Conservation (phyloP, 2,797 vertebrate genomes). For the Sebastiscus albofasciatus region DNA sequence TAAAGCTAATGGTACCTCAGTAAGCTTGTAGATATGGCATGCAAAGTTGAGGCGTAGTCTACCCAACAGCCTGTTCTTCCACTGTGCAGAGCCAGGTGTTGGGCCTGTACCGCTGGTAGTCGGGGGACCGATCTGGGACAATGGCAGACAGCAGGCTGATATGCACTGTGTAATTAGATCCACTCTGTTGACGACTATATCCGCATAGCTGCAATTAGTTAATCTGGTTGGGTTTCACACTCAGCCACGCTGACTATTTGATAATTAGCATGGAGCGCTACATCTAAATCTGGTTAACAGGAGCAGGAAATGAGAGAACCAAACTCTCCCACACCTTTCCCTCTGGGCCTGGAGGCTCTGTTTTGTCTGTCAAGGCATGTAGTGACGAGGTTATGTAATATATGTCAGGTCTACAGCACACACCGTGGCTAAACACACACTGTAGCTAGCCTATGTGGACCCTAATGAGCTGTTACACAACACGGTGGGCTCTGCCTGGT, state of each 20-base stretch:
- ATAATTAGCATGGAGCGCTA: background rate
- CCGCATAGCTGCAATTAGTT: slow-evolving; percentile 46
- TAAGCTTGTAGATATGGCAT: background rate
- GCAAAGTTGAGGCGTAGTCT: background rate
- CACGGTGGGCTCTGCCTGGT: background rate
- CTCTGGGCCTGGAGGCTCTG: background rate
- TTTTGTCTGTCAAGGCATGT: slow-evolving; percentile 39
- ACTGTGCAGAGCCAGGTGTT: slow-evolving; percentile 55
- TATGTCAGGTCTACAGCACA: background rate
- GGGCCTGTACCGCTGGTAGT: slow-evolving; percentile 39
- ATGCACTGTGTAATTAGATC: slow-evolving; percentile 63
- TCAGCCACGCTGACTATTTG: background rate
- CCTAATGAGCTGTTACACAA: slow-evolving; percentile 30
- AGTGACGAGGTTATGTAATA: slow-evolving; percentile 45
- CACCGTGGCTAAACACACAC: background rate
- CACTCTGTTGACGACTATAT: slow-evolving; percentile 28
- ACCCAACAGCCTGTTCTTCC: slow-evolving; percentile 28
- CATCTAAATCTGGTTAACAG: slow-evolving; percentile 13
- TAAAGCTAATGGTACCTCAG: background rate
- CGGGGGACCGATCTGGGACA: slow-evolving; percentile 49
- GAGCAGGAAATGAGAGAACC: slow-evolving; percentile 5
- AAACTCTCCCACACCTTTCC: slow-evolving; percentile 33
- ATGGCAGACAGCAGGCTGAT: slow-evolving; percentile 68
- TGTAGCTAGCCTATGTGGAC: background rate
- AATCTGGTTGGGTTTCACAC: slow-evolving; percentile 28